Evolutionary conservation across 2,888 invertebrate genomes (phyloP).

Genomic region (Athrips mouffetella): DNA sequence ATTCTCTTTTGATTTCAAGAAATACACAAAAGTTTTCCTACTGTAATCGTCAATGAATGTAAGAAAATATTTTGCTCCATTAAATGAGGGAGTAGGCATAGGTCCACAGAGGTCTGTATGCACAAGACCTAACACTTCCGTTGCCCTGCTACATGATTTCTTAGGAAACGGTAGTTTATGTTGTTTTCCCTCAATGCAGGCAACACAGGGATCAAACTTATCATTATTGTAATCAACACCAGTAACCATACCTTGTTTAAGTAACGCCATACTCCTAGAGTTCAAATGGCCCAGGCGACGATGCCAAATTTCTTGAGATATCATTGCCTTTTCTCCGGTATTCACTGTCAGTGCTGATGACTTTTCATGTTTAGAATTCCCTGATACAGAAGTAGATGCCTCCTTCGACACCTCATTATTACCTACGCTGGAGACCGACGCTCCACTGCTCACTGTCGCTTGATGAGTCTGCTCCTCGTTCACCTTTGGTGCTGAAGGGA

Average conservation of each 20-base stretch:
- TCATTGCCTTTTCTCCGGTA: too few relatives aligned
- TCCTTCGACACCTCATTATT: too few relatives aligned
- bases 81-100: constrained; percentile 8
- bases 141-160: constrained; percentile 13
- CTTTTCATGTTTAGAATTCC: too few relatives aligned
- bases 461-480: too few relatives aligned
- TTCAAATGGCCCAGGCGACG: too few relatives aligned
- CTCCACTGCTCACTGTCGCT: too few relatives aligned
- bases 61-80: constrained; percentile 14
- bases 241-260: not conserved
- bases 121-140: constrained; percentile 12
- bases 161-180: constrained; percentile 12
- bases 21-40: constrained; percentile 14
- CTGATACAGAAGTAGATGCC: too few relatives aligned
- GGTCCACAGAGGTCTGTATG: constrained; percentile 17
- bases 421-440: too few relatives aligned
- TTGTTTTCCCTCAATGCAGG: constrained; percentile 21
- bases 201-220: constrained; percentile 1
- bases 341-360: too few relatives aligned
- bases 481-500: too few relatives aligned
- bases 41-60: constrained; percentile 18
- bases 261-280: too few relatives aligned
- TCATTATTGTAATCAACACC: not conserved
- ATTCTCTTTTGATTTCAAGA: constrained; percentile 12
- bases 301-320: too few relatives aligned